Evolutionary conservation across 1,140 invertebrate genomes (phyloP).

Genomic region (Semibalanus balanoides): DNA sequence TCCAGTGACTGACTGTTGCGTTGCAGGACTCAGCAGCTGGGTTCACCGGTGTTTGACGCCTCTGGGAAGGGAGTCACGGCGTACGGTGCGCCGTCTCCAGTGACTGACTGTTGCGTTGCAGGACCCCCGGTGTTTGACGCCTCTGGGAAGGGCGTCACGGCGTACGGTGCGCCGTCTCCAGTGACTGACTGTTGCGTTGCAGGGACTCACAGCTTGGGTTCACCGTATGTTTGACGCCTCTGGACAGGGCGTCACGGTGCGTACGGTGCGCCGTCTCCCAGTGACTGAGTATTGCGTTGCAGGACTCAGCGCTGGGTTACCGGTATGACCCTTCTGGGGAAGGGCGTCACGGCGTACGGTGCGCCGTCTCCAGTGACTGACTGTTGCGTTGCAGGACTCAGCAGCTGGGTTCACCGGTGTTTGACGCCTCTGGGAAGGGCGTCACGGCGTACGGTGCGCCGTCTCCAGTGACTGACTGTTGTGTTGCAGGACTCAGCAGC

Average conservation of each 20-base stretch:
- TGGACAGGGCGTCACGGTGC: not conserved
- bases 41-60: too few relatives aligned
- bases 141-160: not conserved
- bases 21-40: too few relatives aligned
- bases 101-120: not conserved
- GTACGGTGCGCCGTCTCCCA: too few relatives aligned
- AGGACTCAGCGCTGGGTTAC: too few relatives aligned
- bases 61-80: too few relatives aligned
- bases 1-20: too few relatives aligned
- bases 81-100: not conserved
- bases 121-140: not conserved
- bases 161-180: not conserved
- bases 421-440: too few relatives aligned
- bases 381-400: too few relatives aligned
- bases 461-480: not conserved
- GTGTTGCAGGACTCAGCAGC: not conserved
- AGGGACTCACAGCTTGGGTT: not conserved
- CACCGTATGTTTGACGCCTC: not conserved
- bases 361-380: too few relatives aligned
- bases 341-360: not conserved
- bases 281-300: too few relatives aligned
- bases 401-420: too few relatives aligned
- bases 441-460: not conserved
- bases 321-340: too few relatives aligned
- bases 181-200: not conserved